Evolutionary conservation across 2,888 invertebrate genomes (phyloP), one percentile per base, ranked within the genome.

Genomic region (Diarsia mendica): DNA sequence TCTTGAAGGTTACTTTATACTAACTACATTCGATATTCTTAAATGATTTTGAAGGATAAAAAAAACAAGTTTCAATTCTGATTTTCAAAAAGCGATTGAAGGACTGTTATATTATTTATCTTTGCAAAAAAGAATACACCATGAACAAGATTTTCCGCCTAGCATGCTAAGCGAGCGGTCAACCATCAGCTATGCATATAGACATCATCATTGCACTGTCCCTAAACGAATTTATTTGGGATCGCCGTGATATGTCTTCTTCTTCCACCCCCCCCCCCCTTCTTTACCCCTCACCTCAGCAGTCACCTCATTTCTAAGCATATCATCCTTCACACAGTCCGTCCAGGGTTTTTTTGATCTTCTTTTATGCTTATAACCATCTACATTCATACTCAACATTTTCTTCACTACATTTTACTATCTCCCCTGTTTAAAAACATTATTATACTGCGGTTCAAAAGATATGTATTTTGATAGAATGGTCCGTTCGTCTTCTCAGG

Each of bases 101-200:
- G 74, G 77, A 39, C 39, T 39, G 8, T 39, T 39, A 39, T 8
- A 39, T 39, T 39, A 39, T 39, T 39, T 39, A 39, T 39, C 39
- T 39, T 39, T 39, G 39, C 4, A 39, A 39, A 39, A 39, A 39
- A 39, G 28, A 28, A 39, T 39, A 5, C 39, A 39, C 39, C 39
- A 39, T 5, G 39, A 39, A 39, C 39, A 39, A 39, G 39, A 39
- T 39, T 39, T 39, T 39, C 4, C 39, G 96, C 95, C 94, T 96
- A 95, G 88, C 93, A 94, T 94, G 94, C 94, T 94, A 94, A 94
- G 93, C 94, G 94, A 95, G 94, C 94, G 94, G 93, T 93, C 92
- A 93, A 93, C 92, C 93, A 94, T 93, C 93, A 94, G 94, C 94
- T 93, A 94, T 39, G 39, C 33, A 2, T 4, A 33, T 33, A 33